Base-by-base conservation (phyloP, 2,113 vertebrate species). In the Tychaedon coryphoeus region DNA sequence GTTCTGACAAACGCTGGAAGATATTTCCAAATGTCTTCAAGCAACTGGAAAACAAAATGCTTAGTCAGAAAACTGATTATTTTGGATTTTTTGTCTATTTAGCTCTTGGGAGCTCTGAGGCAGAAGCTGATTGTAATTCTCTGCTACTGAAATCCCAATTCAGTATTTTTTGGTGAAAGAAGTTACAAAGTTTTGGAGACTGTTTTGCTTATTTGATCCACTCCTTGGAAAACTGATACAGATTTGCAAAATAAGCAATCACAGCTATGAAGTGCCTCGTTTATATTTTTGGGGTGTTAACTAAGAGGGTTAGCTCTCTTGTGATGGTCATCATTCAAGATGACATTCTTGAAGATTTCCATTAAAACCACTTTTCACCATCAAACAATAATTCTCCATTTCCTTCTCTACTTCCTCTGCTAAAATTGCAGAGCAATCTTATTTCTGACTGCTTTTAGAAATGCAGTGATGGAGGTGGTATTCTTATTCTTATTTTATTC, bases 301-400 rank as follows among this genome's bases (percentile, higher is more conserved):
- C 11, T 42, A 47, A 85, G 14, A 80, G 38, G 7, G 14, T 82
- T 88, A 31, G 16, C 47, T 73, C 28, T 78, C 33, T 62, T 50
- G 23, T 20, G 34, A 18, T 51, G 10, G 6, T 66, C 40, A 56
- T n/a, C 23, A 58, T 50, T 62, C 14, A 28, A 66, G 31, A 34
- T 43, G 3, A 24, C 0, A 0, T 72, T 84, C 11, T 65, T 76
- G 18, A 77, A 65, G 36, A 28, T 2, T 50, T 15, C 19, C 6
- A 14, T 80, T 72, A 38, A 34, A 69, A 84, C 14, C 4, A 19
- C 51, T 76, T 91, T 72, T 91, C 14, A 50, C 34, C 14, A 12
- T 67, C 34, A 65, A 56, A 51, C 34, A 73, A 56, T 36, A 73
- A 23, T 62, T 47, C 69, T 69, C 19, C 13, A 54, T 6, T 60